These are phyloP conservation scores for Sebastes diaconus DNA, from an alignment of 2,797 vertebrate species.

Conservation along the genomic window DNA sequence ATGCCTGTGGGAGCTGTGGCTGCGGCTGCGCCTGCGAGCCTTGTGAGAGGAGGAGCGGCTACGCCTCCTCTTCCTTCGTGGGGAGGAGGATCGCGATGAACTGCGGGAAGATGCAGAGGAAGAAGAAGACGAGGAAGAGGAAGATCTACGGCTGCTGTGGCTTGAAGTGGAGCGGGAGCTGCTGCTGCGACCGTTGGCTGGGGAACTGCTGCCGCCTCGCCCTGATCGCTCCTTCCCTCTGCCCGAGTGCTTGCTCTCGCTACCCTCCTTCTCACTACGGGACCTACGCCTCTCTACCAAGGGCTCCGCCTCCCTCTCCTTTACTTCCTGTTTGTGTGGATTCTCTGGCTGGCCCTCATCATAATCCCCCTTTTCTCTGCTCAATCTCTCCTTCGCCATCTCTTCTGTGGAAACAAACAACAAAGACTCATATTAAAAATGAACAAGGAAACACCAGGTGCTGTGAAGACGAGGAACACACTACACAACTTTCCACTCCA, in stretches of 20 bases:
- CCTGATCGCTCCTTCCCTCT: constrained; percentile 88
- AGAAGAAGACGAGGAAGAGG: constrained; percentile 91
- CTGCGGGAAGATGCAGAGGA: constrained; percentile 92
- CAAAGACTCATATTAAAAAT: constrained; percentile 5
- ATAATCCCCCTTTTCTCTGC: constrained; percentile 91
- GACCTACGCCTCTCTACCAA: constrained; percentile 91
- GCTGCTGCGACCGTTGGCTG: constrained; percentile 90
- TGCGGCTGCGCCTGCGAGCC: constrained; percentile 89
- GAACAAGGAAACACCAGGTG: neutral
- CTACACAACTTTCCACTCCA: neutral
- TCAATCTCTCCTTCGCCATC: constrained; percentile 87
- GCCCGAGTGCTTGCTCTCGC: constrained; percentile 87
- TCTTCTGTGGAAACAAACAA: constrained; percentile 84
- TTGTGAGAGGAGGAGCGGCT: constrained; percentile 90
- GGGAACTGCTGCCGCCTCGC: constrained; percentile 81
- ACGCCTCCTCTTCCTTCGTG: constrained; percentile 90
- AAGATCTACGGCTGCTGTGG: constrained; percentile 88
- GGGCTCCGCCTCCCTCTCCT: constrained; percentile 89
- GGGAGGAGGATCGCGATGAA: constrained; percentile 92
- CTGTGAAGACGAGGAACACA: neutral
- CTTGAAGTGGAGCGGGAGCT: constrained; percentile 90
- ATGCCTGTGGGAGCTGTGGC: constrained; percentile 89
- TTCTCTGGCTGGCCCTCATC: constrained; percentile 89
- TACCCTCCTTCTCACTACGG: constrained; percentile 85
- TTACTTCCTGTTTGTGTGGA: constrained; percentile 88